phyloP scores from a whole-genome alignment of 2,113 vertebrate genomes.

The Sigmodon hispidus region DNA sequence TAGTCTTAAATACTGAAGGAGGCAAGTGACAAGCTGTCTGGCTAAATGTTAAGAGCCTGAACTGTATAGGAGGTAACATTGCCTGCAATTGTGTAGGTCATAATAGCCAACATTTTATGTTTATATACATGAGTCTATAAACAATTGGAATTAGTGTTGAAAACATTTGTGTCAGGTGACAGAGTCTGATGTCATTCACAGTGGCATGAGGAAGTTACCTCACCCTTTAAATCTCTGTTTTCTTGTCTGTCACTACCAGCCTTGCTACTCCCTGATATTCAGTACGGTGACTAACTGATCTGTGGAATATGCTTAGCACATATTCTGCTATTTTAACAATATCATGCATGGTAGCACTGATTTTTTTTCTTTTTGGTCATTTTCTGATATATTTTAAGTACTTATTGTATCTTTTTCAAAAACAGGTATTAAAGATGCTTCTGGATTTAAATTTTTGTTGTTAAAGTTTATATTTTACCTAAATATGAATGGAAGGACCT shows the following conservation, averaged over 20 bases:
- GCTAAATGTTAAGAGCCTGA: background rate
- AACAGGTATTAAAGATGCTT: background rate
- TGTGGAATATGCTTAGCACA: background rate
- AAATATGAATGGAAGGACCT: background rate
- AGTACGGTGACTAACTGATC: background rate
- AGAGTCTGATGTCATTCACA: background rate
- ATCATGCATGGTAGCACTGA: background rate
- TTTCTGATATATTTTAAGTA: background rate
- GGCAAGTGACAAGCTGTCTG: background rate
- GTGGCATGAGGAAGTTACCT: background rate
- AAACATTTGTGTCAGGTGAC: background rate
- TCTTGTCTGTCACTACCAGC: background rate
- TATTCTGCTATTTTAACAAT: background rate
- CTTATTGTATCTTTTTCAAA: conserved; percentile 2
- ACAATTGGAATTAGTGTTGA: background rate
- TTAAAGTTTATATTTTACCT: conserved; percentile 11
- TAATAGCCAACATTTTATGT: rapidly evolving
- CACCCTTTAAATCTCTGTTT: background rate
- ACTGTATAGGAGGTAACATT: background rate
- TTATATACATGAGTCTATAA: background rate
- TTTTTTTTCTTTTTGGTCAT: background rate
- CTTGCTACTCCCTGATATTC: too few relatives aligned
- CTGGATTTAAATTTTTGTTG: background rate
- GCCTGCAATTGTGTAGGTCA: background rate
- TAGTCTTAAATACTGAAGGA: background rate